Conservation (phyloP, 30 jellyfish, hydroid and myxozoan genomes). For the Aurelia sp. region DNA sequence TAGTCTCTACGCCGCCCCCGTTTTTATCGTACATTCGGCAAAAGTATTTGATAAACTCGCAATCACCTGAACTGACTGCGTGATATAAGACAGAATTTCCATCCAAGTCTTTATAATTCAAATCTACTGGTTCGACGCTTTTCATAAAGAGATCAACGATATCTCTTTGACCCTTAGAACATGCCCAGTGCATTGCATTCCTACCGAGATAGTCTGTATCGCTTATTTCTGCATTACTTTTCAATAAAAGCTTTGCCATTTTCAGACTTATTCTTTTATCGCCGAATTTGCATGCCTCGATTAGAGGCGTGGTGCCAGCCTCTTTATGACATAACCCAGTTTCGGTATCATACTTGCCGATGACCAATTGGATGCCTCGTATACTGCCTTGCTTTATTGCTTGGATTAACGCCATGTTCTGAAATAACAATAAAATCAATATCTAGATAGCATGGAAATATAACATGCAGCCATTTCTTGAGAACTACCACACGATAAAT, state of each 20-base stretch:
- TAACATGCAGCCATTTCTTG: no score
- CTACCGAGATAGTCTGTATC: conserved; percentile 22
- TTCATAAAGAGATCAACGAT: conserved; percentile 34
- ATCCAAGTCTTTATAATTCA: conserved; percentile 20
- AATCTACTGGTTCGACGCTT: conserved; percentile 25
- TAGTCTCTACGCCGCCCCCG: conserved; percentile 63
- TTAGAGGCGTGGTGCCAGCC: conserved; percentile 58
- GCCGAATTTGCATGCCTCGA: conserved; percentile 64
- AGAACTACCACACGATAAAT: no score
- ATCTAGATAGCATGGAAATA: no score
- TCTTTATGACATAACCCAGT: conserved; percentile 7
- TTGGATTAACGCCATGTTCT: conserved; percentile 26
- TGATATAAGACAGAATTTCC: conserved; percentile 44
- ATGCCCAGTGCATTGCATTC: conserved; percentile 62
- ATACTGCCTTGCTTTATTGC: conserved; percentile 52
- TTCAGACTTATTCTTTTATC: conserved; percentile 33
- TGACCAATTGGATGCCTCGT: conserved; percentile 26
- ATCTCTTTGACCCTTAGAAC: conserved; percentile 43
- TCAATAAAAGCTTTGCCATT: conserved; percentile 22
- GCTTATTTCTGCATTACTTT: conserved; percentile 5
- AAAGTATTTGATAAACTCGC: conserved; percentile 23
- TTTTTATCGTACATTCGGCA: conserved; percentile 28
- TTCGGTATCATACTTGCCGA: background rate
- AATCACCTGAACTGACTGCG: conserved; percentile 54
- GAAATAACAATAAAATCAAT: no score